Evolutionary conservation across 2,888 invertebrate genomes (phyloP).

Genomic region (Synergus laeviventris): DNA sequence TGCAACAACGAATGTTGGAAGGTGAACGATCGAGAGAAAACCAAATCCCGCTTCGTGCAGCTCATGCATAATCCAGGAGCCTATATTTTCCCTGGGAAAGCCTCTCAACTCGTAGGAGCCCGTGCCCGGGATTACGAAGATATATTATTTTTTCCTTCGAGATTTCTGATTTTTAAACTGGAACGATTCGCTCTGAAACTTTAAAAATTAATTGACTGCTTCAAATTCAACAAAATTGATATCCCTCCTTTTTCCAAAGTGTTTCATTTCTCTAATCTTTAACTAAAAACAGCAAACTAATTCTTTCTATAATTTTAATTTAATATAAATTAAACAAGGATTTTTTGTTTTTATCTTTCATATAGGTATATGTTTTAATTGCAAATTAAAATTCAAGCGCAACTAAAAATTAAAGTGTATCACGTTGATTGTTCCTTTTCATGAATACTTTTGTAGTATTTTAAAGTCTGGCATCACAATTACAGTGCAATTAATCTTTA

Average conservation of each 20-base stretch:
- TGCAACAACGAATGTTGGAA: slow-evolving; percentile 42
- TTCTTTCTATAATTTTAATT: too few species aligned
- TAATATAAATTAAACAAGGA: too few species aligned
- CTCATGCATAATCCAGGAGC: slow-evolving; percentile 63
- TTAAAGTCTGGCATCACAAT: background rate
- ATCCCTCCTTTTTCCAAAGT: background rate
- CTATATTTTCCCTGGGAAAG: slow-evolving; percentile 53
- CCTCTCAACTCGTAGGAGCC: slow-evolving; percentile 40
- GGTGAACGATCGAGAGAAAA: slow-evolving; percentile 48
- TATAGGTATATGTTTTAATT: background rate
- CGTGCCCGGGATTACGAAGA: slow-evolving; percentile 32
- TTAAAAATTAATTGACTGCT: slow-evolving; percentile 3
- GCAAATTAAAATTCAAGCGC: background rate
- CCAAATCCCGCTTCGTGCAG: slow-evolving; percentile 46
- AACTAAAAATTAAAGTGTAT: background rate
- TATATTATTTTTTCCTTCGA: slow-evolving; percentile 39
- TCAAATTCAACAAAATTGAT: background rate
- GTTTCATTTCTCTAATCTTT: too few species aligned
- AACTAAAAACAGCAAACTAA: too few species aligned
- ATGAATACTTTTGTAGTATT: background rate
- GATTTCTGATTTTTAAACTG: slow-evolving; percentile 31
- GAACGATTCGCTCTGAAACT: slow-evolving; percentile 5
- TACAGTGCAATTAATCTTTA: background rate
- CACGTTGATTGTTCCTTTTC: too few species aligned
- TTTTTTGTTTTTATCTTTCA: background rate